Evolutionary conservation across 2,113 vertebrate genomes (phyloP).

Genomic region (Azemiops feae): DNA sequence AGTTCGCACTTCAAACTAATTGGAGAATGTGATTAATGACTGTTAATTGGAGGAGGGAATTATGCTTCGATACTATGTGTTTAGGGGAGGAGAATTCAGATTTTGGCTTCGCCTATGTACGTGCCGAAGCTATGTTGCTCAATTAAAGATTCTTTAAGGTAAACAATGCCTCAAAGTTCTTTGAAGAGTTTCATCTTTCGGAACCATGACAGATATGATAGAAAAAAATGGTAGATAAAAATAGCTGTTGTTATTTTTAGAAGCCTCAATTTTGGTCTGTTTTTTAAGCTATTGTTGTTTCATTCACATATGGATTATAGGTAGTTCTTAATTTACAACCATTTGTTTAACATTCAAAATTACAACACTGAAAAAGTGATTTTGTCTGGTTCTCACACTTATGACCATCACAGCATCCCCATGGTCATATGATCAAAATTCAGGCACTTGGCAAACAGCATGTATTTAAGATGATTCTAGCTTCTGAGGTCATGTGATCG

Average conservation of each 20-base stretch:
- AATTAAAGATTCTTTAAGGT: too few relatives aligned
- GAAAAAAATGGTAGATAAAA: background rate
- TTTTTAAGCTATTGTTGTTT: background rate
- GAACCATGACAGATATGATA: too few relatives aligned
- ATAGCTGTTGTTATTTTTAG: background rate
- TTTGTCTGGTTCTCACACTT: background rate
- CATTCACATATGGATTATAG: background rate
- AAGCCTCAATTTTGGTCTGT: background rate
- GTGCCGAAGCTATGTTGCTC: too few relatives aligned
- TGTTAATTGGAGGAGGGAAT: too few relatives aligned
- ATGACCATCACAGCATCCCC: background rate
- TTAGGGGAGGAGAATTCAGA: too few relatives aligned
- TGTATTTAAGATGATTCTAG: background rate
- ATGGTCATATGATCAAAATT: background rate
- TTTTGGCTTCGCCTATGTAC: too few relatives aligned
- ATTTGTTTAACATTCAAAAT: background rate
- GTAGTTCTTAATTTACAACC: background rate
- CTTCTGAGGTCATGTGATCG: background rate
- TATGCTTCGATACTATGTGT: too few relatives aligned
- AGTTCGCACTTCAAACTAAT: too few relatives aligned
- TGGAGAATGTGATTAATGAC: too few relatives aligned
- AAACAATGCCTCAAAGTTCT: too few relatives aligned
- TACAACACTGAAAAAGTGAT: background rate
- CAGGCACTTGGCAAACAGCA: background rate
- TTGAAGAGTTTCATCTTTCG: too few relatives aligned